Evolutionary conservation across 2,888 invertebrate species (phyloP).

Genomic region (Theretra japonica): DNA sequence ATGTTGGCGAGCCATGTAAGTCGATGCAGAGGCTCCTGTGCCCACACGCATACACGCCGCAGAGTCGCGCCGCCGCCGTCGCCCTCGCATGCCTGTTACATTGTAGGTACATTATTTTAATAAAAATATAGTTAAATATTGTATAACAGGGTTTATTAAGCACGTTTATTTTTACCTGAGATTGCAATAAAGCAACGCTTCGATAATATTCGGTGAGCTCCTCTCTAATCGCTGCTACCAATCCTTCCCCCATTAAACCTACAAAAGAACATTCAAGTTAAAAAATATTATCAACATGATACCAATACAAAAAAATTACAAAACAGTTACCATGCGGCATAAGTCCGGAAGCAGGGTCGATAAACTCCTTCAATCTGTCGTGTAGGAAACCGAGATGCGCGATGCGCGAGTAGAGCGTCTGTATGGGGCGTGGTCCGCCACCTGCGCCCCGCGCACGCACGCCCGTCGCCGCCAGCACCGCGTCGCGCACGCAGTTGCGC

Average conservation of each 20-base stretch:
- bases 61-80: constrained; percentile 86
- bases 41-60: constrained; percentile 91
- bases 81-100: constrained; percentile 66
- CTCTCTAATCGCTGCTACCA: constrained; percentile 92
- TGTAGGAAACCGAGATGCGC: constrained; percentile 95
- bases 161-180: constrained; percentile 87
- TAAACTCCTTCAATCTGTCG: constrained; percentile 91
- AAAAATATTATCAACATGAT: neutral
- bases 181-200: constrained; percentile 93
- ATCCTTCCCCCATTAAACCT: constrained; percentile 93
- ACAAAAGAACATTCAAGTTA: constrained; percentile 38
- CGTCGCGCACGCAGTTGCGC: constrained; percentile 86
- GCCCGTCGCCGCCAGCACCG: constrained; percentile 94
- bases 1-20: constrained; percentile 94
- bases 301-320: neutral
- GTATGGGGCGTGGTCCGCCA: constrained; percentile 76
- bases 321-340: constrained; percentile 80
- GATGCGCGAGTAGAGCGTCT: constrained; percentile 88
- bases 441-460: constrained; percentile 90
- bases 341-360: constrained; percentile 88
- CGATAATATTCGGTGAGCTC: constrained; percentile 95
- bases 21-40: constrained; percentile 91
- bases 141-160: too few species aligned
- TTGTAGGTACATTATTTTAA: too few species aligned
- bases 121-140: too few species aligned